Conservation (phyloP, 2,797 vertebrate species). For the Eulemur rubriventer region DNA sequence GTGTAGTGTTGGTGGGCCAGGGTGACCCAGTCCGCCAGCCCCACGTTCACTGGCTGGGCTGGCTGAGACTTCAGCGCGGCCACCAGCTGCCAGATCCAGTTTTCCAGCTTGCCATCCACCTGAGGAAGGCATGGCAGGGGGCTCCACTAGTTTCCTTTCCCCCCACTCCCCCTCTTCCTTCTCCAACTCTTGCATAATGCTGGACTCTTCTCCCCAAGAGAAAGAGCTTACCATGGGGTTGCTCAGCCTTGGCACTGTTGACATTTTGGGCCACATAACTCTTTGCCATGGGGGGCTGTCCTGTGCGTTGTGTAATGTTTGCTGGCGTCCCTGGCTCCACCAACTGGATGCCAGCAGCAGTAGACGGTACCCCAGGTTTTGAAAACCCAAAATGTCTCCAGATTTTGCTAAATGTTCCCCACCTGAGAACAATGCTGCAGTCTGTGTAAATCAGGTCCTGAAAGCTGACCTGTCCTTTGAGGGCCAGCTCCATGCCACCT, state of each 20-base stretch:
- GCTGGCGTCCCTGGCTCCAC: background rate
- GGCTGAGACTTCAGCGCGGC: constrained; percentile 86
- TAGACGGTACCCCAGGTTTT: background rate
- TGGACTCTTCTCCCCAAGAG: background rate
- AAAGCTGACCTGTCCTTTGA: background rate
- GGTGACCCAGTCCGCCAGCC: constrained; percentile 92
- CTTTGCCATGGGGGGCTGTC: too few species aligned
- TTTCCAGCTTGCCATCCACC: constrained; percentile 92
- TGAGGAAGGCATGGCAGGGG: constrained; percentile 59
- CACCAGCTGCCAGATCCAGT: constrained; percentile 91
- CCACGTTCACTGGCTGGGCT: constrained; percentile 87
- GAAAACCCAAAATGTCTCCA: background rate
- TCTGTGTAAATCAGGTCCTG: background rate
- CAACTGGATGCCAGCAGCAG: background rate
- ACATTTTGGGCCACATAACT: background rate
- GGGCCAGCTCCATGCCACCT: accelerated
- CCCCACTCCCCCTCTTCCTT: background rate
- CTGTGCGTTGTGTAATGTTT: accelerated
- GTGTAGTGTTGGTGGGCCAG: constrained; percentile 92
- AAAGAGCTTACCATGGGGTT: background rate
- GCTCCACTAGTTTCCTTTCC: accelerated
- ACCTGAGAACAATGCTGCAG: background rate
- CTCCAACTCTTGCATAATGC: background rate
- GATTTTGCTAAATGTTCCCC: background rate
- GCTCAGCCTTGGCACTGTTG: background rate